phyloP scores from a whole-genome alignment of 2,113 vertebrate genomes.

The Rhinogobius similis region DNA sequence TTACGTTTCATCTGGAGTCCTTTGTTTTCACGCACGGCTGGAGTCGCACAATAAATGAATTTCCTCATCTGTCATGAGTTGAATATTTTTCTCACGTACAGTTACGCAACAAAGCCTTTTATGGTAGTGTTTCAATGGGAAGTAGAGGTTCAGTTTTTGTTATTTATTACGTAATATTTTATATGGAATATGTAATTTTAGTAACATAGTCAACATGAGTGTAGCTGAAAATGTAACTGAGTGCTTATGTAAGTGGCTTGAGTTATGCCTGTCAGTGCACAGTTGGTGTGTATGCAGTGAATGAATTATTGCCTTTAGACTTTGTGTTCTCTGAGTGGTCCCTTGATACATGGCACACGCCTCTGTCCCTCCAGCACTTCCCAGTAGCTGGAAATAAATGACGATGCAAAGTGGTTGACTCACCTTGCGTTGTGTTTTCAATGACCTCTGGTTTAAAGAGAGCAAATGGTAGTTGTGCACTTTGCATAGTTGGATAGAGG shows the following conservation, averaged over 20 bases:
- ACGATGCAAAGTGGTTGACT: constrained; percentile 63
- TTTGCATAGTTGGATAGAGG: constrained; percentile 32
- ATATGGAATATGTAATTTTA: too few relatives aligned
- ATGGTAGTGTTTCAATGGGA: not conserved
- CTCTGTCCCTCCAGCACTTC: constrained; percentile 42
- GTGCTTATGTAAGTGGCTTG: constrained; percentile 18
- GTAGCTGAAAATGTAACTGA: too few relatives aligned
- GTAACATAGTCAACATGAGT: too few relatives aligned
- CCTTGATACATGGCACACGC: constrained; percentile 38
- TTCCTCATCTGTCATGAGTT: constrained; percentile 28
- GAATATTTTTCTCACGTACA: not conserved
- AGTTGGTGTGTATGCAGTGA: constrained; percentile 2
- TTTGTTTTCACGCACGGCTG: constrained; percentile 32
- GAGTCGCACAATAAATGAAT: constrained; percentile 43
- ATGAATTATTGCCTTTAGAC: not conserved
- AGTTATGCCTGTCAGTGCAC: constrained; percentile 11
- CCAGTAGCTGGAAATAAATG: constrained; percentile 45
- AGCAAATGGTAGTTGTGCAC: constrained; percentile 17
- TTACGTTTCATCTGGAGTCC: constrained; percentile 41
- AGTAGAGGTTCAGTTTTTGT: not conserved
- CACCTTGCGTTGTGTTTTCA: constrained; percentile 65
- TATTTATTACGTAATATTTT: not conserved
- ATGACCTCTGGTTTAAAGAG: constrained; percentile 52
- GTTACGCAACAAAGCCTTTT: not conserved
- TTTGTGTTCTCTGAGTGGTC: constrained; percentile 20